Evolutionary conservation across 1,140 invertebrate species (phyloP), one percentile per base, ranked within the genome.

Genomic region (Penaeus chinensis): DNA sequence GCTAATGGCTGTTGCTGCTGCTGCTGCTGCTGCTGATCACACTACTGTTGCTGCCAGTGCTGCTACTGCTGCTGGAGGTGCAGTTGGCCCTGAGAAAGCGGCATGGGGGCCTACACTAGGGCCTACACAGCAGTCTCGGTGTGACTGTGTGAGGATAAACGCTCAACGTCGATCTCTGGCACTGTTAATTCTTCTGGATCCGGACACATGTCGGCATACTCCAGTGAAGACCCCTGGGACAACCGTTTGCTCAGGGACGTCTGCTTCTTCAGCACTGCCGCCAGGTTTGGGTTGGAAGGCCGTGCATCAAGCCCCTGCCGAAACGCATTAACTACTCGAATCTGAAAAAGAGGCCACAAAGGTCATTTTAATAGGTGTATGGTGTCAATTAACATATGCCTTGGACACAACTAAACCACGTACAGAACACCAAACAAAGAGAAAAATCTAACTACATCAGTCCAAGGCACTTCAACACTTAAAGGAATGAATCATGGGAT

Each of bases 321-420:
- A 95, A 99, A 99, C 94, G 98, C 98, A 95, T 99, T 99, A 94
- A 99, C 97, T 95, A 99, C 98, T 94, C 98, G 97, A 93, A 99
- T 99, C 97, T 98, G 96, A 91, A 96, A 95, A 92, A 92, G 92
- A 90, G 81, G 61, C 82, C 84, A 90, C 81, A 87, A 69, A 88
- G 69, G 27, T 76, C 22, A 69, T 69, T 71, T 85, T 84, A 82
- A 77, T 61, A 62, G 79, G 60, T 63, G 74, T 54, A 74, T 47
- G 71, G 32, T 32, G 69, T 66, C 13, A 79, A 47, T 24, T n/a
- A 47, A 87, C 60, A 63, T 60, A 83, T 89, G 85, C 85, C 84
- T 89, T 87, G 82, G 85, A 88, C 85, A 89, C 77, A 89, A 87
- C 79, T 83, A 89, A 87, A 89, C 80, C 78, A 86, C 84, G 47